Percentiles rank a stretch among this genome's conserved stretches.
Conservation (phyloP, 2,888 invertebrate species). For the Dynastes maya region DNA sequence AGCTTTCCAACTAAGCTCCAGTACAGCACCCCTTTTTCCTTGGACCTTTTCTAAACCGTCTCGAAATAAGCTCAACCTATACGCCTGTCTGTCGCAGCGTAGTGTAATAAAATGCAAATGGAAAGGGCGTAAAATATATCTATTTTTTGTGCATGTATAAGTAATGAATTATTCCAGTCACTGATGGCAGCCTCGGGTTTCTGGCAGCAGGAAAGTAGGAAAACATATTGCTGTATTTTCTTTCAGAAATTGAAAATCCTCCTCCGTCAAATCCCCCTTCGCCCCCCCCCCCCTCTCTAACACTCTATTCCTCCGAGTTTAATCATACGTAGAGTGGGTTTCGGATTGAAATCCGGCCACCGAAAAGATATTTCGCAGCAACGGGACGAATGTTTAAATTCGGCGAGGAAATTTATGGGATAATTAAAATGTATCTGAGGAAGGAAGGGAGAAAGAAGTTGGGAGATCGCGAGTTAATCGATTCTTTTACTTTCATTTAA, state of each 20-base stretch:
- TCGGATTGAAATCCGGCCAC: conserved; percentile 24
- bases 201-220: not conserved
- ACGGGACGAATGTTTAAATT: not conserved
- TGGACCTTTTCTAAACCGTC: not conserved
- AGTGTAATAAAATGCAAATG: conserved; percentile 33
- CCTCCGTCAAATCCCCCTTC: not conserved
- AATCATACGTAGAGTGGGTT: conserved; percentile 39
- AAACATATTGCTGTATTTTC: conserved; percentile 41
- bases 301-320: conserved; percentile 33
- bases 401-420: conserved; percentile 17
- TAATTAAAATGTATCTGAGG: conserved; percentile 8
- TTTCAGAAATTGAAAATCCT: conserved; percentile 38
- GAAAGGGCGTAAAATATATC: conserved; percentile 24
- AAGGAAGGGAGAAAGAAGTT: not conserved
- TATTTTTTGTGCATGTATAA: conserved; percentile 34
- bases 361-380: conserved; percentile 14
- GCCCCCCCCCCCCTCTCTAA: not conserved
- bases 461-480: not conserved
- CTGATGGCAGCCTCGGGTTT: not conserved
- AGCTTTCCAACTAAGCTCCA: too few species aligned
- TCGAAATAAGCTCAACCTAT: too few species aligned
- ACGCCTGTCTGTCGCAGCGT: conserved; percentile 4
- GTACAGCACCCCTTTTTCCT: not conserved
- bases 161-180: conserved; percentile 40
- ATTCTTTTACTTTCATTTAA: not conserved